Evolutionary conservation across 1,140 invertebrate species (phyloP), one percentile per base, ranked within the genome.

Genomic region (Gonatopus flavifemur): DNA sequence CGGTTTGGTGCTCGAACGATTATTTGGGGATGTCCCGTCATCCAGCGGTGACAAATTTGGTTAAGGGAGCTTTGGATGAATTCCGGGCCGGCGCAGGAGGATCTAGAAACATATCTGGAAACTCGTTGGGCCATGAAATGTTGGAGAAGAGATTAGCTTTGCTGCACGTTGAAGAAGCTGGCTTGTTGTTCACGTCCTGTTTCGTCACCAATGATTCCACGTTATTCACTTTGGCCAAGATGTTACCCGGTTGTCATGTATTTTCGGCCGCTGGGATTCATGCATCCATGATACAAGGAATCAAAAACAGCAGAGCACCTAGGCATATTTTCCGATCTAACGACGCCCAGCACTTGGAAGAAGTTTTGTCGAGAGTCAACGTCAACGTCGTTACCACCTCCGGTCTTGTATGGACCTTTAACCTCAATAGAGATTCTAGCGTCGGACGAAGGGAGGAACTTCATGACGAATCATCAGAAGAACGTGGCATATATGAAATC

Each of bases 211-310:
- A 99, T 74, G 96, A 98, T 77, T 95, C 96, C 0, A 97, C 96
- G 0, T 77, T 99, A 0, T 97, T 88, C 64, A 98, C 96, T 6
- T 79, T 98, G 25, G 94, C 91, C 0, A 93, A 89, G 72, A 76
- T 88, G 37, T 68, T 98, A 35, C 95, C 95, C 48, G 87, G 86
- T 33, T 96, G 94, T 75, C 89, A 97, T 53, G 92, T 98, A 32
- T 97, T 96, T 70, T 98, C 95, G n/a, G 96, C 98, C 80, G 87
- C 91, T 52, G 95, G 94, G 1, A 99, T 98, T 79, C 96, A 98
- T 78, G 96, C 96, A 2, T 98, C 95, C 0, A 98, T 99, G 96
- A 98, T 99, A 54, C 92, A 96, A 70, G 96, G 96, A 1, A 98
- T 98, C 40, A 79, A 89, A 33, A 97, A 96, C 74, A 96, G 94